A percentile compares a stretch with the other conserved stretches of the same genome.
Evolutionary conservation across 2,797 vertebrate genomes (phyloP).

Genomic region (Rhabdomys pumilio): DNA sequence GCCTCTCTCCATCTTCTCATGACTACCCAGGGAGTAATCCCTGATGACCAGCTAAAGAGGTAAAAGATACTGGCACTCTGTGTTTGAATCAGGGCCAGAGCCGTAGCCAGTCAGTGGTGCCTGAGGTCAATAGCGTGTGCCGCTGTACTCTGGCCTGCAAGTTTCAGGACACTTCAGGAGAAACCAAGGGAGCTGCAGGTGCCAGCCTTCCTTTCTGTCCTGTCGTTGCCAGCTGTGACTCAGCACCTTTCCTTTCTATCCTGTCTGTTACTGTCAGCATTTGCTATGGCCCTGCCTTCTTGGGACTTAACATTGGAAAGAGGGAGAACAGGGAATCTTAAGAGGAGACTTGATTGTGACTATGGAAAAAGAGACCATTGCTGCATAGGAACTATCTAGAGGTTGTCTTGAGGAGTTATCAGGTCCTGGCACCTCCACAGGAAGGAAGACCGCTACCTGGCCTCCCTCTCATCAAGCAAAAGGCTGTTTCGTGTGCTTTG

Average conservation of each 20-base stretch:
- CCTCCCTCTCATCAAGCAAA: background rate
- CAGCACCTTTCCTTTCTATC: background rate
- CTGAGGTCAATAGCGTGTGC: background rate
- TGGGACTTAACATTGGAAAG: background rate
- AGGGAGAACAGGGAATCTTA: background rate
- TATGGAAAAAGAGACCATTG: background rate
- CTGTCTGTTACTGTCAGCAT: background rate
- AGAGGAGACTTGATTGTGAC: constrained; percentile 3
- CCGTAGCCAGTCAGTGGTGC: background rate
- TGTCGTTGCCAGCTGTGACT: background rate
- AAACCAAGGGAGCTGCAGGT: background rate
- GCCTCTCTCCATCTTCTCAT: background rate
- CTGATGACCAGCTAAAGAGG: background rate
- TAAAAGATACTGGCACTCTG: background rate
- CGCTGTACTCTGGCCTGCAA: background rate
- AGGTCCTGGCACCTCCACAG: background rate
- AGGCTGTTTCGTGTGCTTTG: constrained; percentile 45
- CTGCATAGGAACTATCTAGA: background rate
- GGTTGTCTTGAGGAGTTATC: background rate
- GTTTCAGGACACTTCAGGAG: background rate
- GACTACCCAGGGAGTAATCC: background rate
- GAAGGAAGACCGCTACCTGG: constrained; percentile 13
- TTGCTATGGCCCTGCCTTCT: background rate
- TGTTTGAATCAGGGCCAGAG: background rate
- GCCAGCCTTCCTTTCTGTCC: background rate